Conservation (phyloP, 2,797 vertebrate genomes). For the Triplophysa yarkandensis region DNA sequence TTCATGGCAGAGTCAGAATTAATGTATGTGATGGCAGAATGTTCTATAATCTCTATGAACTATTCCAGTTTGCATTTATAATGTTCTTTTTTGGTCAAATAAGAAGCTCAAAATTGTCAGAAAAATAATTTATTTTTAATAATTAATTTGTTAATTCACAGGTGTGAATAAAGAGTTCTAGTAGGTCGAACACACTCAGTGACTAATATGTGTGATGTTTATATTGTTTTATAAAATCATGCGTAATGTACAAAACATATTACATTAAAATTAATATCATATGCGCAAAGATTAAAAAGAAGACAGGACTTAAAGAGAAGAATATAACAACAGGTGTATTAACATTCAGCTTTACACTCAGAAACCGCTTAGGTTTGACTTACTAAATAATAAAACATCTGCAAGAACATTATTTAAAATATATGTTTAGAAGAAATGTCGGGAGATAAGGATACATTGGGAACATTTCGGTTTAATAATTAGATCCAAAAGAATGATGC, state of each 20-base stretch:
- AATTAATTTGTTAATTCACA: not conserved
- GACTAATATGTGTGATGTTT: not conserved
- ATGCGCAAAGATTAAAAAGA: too few relatives aligned
- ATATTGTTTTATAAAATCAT: not conserved
- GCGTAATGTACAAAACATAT: not conserved
- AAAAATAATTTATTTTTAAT: not conserved
- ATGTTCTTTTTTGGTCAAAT: not conserved
- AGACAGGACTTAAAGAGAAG: too few relatives aligned
- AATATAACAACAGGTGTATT: not conserved
- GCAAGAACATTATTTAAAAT: not conserved
- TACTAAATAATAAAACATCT: not conserved
- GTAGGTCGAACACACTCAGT: not conserved
- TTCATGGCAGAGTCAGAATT: too few relatives aligned
- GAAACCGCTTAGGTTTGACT: too few relatives aligned
- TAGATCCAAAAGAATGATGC: not conserved
- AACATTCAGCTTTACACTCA: too few relatives aligned
- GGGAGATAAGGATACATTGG: not conserved
- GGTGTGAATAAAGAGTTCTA: not conserved
- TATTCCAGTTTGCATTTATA: not conserved
- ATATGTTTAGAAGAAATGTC: not conserved
- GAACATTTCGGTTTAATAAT: not conserved
- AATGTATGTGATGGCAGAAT: constrained; percentile 2
- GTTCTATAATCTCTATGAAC: not conserved
- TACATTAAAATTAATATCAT: too few relatives aligned
- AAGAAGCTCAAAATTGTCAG: not conserved